Base-by-base conservation (phyloP, 1,140 invertebrate species). In the Bombus cullumanus region DNA sequence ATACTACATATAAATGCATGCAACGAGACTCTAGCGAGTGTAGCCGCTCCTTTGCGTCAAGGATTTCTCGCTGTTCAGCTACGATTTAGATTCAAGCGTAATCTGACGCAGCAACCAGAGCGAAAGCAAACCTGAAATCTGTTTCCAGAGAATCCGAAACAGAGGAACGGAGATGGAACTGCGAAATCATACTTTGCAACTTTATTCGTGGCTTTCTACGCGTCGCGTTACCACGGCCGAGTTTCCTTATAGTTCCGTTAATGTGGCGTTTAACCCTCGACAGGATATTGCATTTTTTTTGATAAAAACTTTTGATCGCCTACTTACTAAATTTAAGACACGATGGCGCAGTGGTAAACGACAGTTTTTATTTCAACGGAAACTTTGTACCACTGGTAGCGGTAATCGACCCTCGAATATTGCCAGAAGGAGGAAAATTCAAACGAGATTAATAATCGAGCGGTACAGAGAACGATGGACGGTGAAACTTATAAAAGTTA, bases 371-470 rank as follows among this genome's bases (percentile, higher is more conserved):
- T 31, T 71, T 39, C 47, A 15, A 2, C 22, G 53, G 28, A 81
- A 81, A 81, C 18, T 81, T 34, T 34, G 47, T 15, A 22, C 41
- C 62, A 37, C 22, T 31, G n/a, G 41, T 31, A 15, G 18, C 22
- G 71, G 74, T 82, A 75, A 82, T 83, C 62, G 81, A 76, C 22
- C 57, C 41, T n/a, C n/a, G 59, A 22, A 41, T 57, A 28, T 69
- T 53, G 3, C 31, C 28, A n/a, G 62, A 43, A 59, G 28, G 22
- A 34, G 76, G 74, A 37, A 85, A 68, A 78, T 81, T 86, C 41
- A n/a, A 80, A 77, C 43, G 43, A 82, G 62, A 81, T 86, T 89
- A 86, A 89, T 89, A 86, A 72, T 64, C 25, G 69, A n/a, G 72
- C 81, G 69, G 53, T 47, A 66, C 64, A 85, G 41, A 18, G 53